Evolutionary conservation across 1,140 invertebrate species (phyloP), one percentile per base, ranked within the genome.

Genomic region (Latrodectus geometricus): DNA sequence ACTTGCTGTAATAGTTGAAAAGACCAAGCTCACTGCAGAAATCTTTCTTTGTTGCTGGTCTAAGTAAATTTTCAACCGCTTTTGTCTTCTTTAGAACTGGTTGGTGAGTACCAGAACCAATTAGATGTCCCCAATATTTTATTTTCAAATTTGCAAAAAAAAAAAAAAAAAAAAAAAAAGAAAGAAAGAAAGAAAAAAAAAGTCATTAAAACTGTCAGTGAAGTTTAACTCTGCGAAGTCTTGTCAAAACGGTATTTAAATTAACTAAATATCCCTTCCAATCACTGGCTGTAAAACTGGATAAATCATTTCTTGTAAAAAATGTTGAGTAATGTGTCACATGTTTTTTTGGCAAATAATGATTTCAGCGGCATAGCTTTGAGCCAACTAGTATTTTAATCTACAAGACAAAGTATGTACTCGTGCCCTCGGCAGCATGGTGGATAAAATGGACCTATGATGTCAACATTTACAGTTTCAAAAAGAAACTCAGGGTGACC

Each of bases 31-130:
- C 23, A 49, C 65, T 68, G 48, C 65, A 4, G 1, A 79, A 50
- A 50, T 66, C 17, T 17, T 79, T 90, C 70, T 78, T 89, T 11
- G 89, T 90, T 56, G 12, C 48, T 5, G 82, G 75, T 75, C 89
- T 88, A 35, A 23, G 21, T 11, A 73, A 17, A 14, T 90, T 77
- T 69, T 15, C 17, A 73, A 91, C 87, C 9, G 89, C 89, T 87
- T 89, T 50, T 0, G 90, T 74, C 87, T 91, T 91, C 1, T 89
- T 89, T 48, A 89, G 88, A 52, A 90, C 89, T 87, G 90, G 90
- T 35, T 89, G n/a, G n/a, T n/a, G n/a, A n/a, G n/a, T n/a, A n/a
- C n/a, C n/a, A n/a, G n/a, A n/a, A n/a, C n/a, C n/a, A n/a, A n/a
- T n/a, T n/a, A n/a, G n/a, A n/a, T n/a, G n/a, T n/a, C n/a, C n/a